Conservation (phyloP, 2,888 invertebrate genomes). For the Agrilus cyanescens region DNA sequence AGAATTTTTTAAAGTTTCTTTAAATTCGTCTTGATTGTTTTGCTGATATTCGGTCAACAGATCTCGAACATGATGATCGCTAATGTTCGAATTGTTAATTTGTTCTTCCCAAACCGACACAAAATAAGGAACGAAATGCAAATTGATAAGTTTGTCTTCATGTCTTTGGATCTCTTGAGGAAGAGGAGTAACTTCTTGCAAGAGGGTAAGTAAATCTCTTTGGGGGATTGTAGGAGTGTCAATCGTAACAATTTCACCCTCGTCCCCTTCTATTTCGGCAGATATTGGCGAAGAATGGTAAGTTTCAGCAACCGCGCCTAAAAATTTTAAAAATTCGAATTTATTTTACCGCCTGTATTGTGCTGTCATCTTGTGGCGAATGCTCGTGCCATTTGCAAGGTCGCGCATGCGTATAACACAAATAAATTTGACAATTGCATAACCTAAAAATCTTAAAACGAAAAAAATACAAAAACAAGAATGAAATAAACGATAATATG, state of each 20-base stretch:
- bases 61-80: conserved; percentile 48
- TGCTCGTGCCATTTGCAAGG: too few species aligned
- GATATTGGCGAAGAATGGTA: conserved; percentile 48
- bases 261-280: conserved; percentile 76
- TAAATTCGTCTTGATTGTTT: conserved; percentile 32
- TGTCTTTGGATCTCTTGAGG: conserved; percentile 33
- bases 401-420: too few species aligned
- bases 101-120: conserved; percentile 50
- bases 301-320: conserved; percentile 44
- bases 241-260: conserved; percentile 63
- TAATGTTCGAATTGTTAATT: conserved; percentile 17
- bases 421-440: too few species aligned
- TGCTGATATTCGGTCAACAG: conserved; percentile 50
- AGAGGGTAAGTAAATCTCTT: conserved; percentile 53
- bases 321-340: conserved; percentile 13
- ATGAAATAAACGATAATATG: conserved; percentile 21
- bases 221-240: conserved; percentile 64
- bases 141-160: conserved; percentile 12
- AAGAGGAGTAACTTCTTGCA: conserved; percentile 52
- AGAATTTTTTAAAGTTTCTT: background rate
- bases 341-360: background rate
- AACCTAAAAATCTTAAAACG: conserved; percentile 3
- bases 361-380: too few species aligned
- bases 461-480: conserved; percentile 4
- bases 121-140: conserved; percentile 41